Base-by-base conservation (phyloP, 2,888 invertebrate species). In the Oxycera nigricornis region DNA sequence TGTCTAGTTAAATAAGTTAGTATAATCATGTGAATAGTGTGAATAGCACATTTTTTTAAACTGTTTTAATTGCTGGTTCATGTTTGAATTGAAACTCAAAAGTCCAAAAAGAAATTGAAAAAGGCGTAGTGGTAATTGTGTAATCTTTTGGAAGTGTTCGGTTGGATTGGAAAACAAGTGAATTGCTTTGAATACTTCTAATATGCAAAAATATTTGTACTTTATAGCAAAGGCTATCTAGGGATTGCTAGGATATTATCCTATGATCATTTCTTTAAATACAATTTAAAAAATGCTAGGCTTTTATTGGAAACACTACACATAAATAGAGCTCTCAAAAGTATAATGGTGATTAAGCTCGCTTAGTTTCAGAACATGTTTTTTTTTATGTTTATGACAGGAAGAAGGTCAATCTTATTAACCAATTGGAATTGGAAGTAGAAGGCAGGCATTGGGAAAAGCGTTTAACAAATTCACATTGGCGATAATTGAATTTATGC, bases 321-420 rank as follows among this genome's bases (percentile, higher is more conserved):
- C 22, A 31, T 70, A 55, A 24, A 50, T 68, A 68, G 4, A 70
- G 70, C 70, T 70, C 70, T 68, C 26, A 17, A 55, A 70, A 17
- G 50, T 68, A 55, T 70, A 31, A 31, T 55, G 7, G 31, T 52
- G 20, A 70, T 31, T 77, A 62, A 72, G 75, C 72, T 78, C 78
- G 80, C 80, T 57, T 79, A 78, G 68, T 74, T 74, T 80, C 81
- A 77, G 80, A 79, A 20, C 76, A 75, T 46, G 78, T 79, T n/a
- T n/a, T n/a, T 75, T 79, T 79, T 65, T 55, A 55, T 52, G 7
- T 52, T n/a, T n/a, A n/a, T n/a, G n/a, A n/a, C n/a, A n/a, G n/a
- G n/a, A n/a, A n/a, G n/a, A n/a, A n/a, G n/a, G n/a, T n/a, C n/a
- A n/a, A n/a, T n/a, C n/a, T n/a, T n/a, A n/a, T n/a, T n/a, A n/a